These are phyloP conservation scores for Spatulosminthurus flaviceps DNA, from an alignment of 2,888 invertebrate genomes.

Conservation along the genomic window DNA sequence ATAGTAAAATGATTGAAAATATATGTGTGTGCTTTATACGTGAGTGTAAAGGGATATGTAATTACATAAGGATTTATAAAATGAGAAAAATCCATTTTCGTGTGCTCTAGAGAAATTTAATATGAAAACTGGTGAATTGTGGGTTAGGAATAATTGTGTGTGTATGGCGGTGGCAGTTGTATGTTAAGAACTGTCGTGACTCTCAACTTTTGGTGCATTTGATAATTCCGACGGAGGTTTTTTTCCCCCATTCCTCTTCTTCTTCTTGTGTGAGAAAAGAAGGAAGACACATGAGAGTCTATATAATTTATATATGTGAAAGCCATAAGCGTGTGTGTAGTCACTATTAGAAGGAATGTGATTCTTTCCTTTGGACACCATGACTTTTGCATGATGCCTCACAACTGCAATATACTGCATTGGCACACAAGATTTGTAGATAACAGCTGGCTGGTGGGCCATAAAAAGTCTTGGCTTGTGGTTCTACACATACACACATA, in stretches of 20 bases:
- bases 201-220: not conserved
- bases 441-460: conserved; percentile 53
- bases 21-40: too few species aligned
- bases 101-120: too few species aligned
- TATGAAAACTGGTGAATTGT: not conserved
- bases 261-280: too few species aligned
- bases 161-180: not conserved
- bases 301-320: too few species aligned
- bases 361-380: not conserved
- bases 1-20: too few species aligned
- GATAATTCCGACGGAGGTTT: conserved; percentile 7
- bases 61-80: too few species aligned
- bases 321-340: too few species aligned
- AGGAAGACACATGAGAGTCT: too few species aligned
- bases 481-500: not conserved
- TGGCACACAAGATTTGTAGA: conserved; percentile 52
- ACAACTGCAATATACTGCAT: conserved; percentile 48
- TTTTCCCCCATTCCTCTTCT: not conserved
- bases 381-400: conserved; percentile 41
- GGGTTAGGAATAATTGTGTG: not conserved
- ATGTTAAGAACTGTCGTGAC: not conserved
- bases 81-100: too few species aligned
- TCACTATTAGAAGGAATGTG: not conserved
- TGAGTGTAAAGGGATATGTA: too few species aligned
- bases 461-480: conserved; percentile 48